Evolutionary conservation across 1,140 invertebrate genomes (phyloP), one percentile per base, ranked within the genome.

Genomic region (Geopemphigus sp.): DNA sequence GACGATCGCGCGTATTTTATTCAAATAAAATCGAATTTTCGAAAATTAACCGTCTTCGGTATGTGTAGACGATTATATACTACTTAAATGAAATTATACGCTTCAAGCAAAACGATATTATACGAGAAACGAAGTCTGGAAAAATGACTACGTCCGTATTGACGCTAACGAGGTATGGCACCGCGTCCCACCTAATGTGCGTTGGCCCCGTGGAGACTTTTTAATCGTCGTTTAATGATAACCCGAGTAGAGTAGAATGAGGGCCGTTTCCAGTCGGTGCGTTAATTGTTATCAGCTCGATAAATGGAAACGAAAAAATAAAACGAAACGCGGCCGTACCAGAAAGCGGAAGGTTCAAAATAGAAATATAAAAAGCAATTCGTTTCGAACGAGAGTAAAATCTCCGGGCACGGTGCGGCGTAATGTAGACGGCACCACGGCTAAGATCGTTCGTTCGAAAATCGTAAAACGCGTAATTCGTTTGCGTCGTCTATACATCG

Each of bases 101-200:
- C 47, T 1, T 12, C 45, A 45, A 15, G 47, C 22, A 68, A 50
- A 68, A 50, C 66, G 22, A 50, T 68, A 68, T 26, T 50, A 50
- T 50, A 68, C 22, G 26, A 22, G 45, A 68, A 68, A 47, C 54
- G 5, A 6, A 0, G 4, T 72, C 8, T 54, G 17, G 26, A 54
- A 54, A 53, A 72, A 54, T 72, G 19, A 72, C 47, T 29, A 53
- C 50, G 29, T 72, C 68, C 68, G 50, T 72, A 53, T 72, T 17
- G 8, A 53, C 53, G n/a, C 53, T 72, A n/a, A 29, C 26, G n/a
- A 6, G 14, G 24, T 54, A 53, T n/a, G 17, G 50, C 39, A 47
- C 22, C 24, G 45, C 8, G 17, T 72, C 22, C 4, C 32, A 54
- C 50, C 47, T 29, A 53, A 72, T 54, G 15, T 70, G 17, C 64